Conservation (phyloP, 2,113 vertebrate species). For the Amia ocellicauda region DNA sequence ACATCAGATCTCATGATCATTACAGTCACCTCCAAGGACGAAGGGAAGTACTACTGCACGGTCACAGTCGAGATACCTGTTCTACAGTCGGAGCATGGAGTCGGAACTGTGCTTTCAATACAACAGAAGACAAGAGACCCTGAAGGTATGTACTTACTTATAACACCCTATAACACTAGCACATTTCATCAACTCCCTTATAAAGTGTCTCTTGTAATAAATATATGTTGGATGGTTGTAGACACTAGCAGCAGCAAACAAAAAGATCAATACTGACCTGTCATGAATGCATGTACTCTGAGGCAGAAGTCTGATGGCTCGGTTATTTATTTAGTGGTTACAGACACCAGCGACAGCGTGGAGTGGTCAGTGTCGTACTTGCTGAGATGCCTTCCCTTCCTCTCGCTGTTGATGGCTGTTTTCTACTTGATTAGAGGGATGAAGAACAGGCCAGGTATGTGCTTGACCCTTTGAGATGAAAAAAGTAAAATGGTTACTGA, state of each 20-base stretch:
- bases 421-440: background rate
- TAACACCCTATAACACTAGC: too few relatives aligned
- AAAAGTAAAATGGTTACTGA: background rate
- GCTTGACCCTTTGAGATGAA: background rate
- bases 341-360: background rate
- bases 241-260: too few relatives aligned
- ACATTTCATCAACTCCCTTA: too few relatives aligned
- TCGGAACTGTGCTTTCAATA: background rate
- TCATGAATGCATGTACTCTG: too few relatives aligned
- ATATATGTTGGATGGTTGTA: too few relatives aligned
- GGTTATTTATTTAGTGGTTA: too few relatives aligned
- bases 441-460: background rate
- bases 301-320: too few relatives aligned
- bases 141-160: background rate
- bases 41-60: conserved; percentile 2
- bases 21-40: background rate
- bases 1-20: background rate
- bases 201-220: too few relatives aligned
- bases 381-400: background rate
- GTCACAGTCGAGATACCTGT: background rate
- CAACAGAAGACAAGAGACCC: background rate
- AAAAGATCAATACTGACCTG: too few relatives aligned
- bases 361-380: background rate
- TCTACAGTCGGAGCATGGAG: background rate
- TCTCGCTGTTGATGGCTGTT: background rate